A percentile compares a stretch with the other conserved stretches of the same genome.
These are phyloP conservation scores for Macropus fuliginosus DNA, from an alignment of 2,797 vertebrate species.

Conservation along the genomic window DNA sequence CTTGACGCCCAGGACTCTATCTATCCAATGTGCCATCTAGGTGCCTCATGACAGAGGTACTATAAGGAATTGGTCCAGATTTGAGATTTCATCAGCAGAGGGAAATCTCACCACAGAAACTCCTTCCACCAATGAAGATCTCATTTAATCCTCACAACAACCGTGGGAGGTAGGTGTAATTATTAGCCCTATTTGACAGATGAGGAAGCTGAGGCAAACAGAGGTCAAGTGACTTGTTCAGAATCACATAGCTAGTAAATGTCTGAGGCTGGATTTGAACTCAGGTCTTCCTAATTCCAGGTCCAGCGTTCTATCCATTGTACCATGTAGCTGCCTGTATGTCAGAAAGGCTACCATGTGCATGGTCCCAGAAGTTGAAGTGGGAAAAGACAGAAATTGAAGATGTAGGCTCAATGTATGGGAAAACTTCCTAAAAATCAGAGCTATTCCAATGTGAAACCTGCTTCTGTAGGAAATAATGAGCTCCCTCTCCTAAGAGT, in stretches of 20 bases:
- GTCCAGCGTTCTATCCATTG: not conserved
- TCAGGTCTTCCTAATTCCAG: not conserved
- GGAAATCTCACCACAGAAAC: not conserved
- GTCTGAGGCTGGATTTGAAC: not conserved
- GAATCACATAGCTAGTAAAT: not conserved
- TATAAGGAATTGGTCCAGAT: not conserved
- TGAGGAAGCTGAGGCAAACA: not conserved
- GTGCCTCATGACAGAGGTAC: not conserved
- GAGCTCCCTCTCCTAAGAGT: not conserved
- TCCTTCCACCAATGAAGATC: not conserved
- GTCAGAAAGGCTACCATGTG: not conserved
- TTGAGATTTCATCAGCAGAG: not conserved
- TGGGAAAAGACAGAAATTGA: not conserved
- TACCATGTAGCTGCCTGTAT: not conserved
- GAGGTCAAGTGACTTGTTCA: not conserved
- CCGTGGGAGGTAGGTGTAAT: not conserved
- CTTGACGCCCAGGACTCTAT: not conserved
- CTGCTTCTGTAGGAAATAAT: not conserved
- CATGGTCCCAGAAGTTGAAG: not conserved
- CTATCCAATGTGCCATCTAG: not conserved
- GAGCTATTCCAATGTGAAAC: not conserved
- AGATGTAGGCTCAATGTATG: not conserved
- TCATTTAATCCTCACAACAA: slow-evolving; percentile 6
- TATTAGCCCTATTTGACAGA: not conserved
- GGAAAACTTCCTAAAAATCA: not conserved